These are phyloP conservation scores for Pseudorectes ferrugineus DNA, from an alignment of 2,113 vertebrate genomes.

Conservation along the genomic window DNA sequence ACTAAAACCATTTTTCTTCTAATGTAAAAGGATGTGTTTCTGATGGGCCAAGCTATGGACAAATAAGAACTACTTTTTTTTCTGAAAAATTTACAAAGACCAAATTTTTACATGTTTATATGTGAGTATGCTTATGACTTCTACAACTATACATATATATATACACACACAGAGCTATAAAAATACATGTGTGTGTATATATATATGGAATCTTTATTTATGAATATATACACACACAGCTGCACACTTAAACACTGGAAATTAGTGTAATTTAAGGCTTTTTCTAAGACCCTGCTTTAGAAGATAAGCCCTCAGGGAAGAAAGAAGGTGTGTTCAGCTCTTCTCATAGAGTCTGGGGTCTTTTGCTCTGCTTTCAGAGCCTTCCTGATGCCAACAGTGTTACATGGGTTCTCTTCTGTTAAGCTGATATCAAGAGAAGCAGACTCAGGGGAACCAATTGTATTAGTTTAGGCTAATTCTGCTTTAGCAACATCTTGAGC, in stretches of 20 bases:
- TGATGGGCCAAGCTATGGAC: neutral
- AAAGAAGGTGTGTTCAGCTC: neutral
- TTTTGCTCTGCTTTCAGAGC: neutral
- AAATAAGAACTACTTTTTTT: neutral
- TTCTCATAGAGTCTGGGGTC: neutral
- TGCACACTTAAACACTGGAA: neutral
- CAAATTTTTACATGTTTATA: neutral
- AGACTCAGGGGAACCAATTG: neutral
- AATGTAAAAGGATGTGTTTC: neutral
- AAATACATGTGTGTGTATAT: accelerated
- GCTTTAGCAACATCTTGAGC: neutral
- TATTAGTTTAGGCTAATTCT: constrained; percentile 34
- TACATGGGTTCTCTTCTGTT: neutral
- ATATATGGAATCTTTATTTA: neutral
- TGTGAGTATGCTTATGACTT: neutral
- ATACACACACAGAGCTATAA: accelerated
- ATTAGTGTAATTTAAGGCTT: neutral
- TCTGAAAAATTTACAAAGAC: neutral
- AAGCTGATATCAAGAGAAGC: neutral
- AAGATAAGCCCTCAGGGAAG: neutral
- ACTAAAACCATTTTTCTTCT: neutral
- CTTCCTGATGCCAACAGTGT: neutral
- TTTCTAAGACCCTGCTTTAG: neutral
- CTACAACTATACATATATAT: neutral
- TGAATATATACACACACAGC: neutral